Evolutionary conservation across 2,113 vertebrate genomes (phyloP).

Genomic region (Prochilodus magdalenae): DNA sequence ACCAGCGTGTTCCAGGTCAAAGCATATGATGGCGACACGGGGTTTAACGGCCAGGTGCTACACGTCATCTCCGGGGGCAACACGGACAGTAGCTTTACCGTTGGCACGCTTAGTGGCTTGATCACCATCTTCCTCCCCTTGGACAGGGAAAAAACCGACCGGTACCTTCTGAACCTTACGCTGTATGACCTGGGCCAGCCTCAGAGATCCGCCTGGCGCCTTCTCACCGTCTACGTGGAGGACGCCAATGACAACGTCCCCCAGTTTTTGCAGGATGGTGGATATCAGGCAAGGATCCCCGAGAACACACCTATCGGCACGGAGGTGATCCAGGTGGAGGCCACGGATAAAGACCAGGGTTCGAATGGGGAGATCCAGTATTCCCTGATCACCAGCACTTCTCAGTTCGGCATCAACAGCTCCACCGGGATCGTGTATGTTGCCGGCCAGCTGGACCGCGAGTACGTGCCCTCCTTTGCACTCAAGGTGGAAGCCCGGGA

Average conservation of each 20-base stretch:
- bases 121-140: constrained; percentile 90
- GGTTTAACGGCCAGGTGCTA: constrained; percentile 94
- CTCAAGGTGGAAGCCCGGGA: constrained; percentile 95
- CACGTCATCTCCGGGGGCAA: constrained; percentile 92
- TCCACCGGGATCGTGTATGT: constrained; percentile 91
- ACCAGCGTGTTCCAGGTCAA: constrained; percentile 87
- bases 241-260: constrained; percentile 94
- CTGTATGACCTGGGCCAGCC: constrained; percentile 93
- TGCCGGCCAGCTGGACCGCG: constrained; percentile 89
- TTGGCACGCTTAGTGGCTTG: constrained; percentile 87
- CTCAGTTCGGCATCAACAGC: constrained; percentile 90
- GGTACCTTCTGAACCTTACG: constrained; percentile 93
- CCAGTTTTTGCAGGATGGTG: constrained; percentile 84
- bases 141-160: constrained; percentile 90
- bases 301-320: constrained; percentile 93
- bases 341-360: constrained; percentile 92
- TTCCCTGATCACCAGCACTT: constrained; percentile 87
- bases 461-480: constrained; percentile 83
- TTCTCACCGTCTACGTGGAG: constrained; percentile 87
- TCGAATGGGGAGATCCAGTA: constrained; percentile 88
- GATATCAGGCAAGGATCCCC: constrained; percentile 85
- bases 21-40: constrained; percentile 90
- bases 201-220: constrained; percentile 87
- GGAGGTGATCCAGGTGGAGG: constrained; percentile 93
- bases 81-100: constrained; percentile 88